A percentile compares a stretch with the other conserved stretches of the same genome.
Conservation (phyloP, 2,113 vertebrate species). For the Dasyornis broadbenti region DNA sequence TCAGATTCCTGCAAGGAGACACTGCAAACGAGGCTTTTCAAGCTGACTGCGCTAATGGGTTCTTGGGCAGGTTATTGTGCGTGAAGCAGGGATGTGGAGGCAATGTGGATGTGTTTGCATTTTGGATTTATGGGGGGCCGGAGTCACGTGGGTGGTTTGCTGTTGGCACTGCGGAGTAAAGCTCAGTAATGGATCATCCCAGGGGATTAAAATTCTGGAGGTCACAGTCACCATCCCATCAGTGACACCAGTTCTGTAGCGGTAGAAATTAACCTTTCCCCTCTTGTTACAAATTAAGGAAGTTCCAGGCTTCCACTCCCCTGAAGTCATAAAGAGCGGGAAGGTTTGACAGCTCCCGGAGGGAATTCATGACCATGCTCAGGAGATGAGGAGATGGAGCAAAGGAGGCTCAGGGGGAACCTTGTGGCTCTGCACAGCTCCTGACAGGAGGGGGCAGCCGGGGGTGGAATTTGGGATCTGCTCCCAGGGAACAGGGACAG, state of each 20-base stretch:
- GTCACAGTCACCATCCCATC: not conserved
- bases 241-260: accelerated
- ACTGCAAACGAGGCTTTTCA: not conserved
- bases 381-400: not conserved
- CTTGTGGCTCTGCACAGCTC: not conserved
- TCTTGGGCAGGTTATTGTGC: not conserved
- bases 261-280: not conserved
- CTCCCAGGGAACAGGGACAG: too few species aligned
- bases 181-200: not conserved
- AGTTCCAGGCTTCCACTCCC: not conserved
- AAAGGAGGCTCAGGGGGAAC: not conserved
- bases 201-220: not conserved
- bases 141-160: accelerated
- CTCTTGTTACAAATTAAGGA: not conserved
- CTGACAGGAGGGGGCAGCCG: not conserved
- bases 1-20: not conserved
- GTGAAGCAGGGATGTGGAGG: not conserved
- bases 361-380: not conserved
- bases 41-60: not conserved
- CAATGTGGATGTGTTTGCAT: not conserved
- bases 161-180: not conserved
- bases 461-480: too few species aligned
- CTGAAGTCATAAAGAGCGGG: accelerated
- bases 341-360: not conserved
- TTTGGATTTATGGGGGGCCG: too few species aligned